Evolutionary conservation across 2,797 vertebrate genomes (phyloP), one percentile per base, ranked within the genome.

Genomic region (Aphelocoma californica): DNA sequence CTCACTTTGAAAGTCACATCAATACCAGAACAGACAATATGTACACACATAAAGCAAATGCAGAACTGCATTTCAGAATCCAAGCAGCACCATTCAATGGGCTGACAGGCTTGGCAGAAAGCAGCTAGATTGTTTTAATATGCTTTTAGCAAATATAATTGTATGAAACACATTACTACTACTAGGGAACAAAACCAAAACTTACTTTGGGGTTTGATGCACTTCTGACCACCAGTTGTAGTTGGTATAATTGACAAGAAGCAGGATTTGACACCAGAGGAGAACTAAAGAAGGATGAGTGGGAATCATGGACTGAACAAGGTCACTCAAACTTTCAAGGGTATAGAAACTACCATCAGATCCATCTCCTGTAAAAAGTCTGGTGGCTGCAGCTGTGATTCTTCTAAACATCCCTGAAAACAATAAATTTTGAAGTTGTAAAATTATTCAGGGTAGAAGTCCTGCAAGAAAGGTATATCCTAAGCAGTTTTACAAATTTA

Each of bases 181-280:
- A 72, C 18, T 12, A 45, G 36, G 6, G 18, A 92, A 72, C 17
- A 79, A 84, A 83, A 81, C 0, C 15, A 42, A 80, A 71, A 17
- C 98, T 97, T 97, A 99, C 99, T 97, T 99, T 18, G 99, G 99
- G 1, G 99, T 99, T 96, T 99, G 99, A 96, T 99, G 99, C 83
- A 99, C 99, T 97, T 99, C 99, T 9, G 99, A 98, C 99, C 99
- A 99, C 99, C 99, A 99, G 82, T 97, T 98, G 97, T 99, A 98
- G 98, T 99, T 99, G 25, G 99, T 99, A 92, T 99, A 99, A 97
- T 99, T 98, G 96, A 99, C 99, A 36, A 99, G 99, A 65, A 99
- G 99, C 29, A 99, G 98, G 81, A 99, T 98, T 95, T 99, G 99
- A 95, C 99, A 99, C 99, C 99, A 99, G 32, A 99, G 99, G 34